Evolutionary conservation across 2,113 vertebrate genomes (phyloP).

Genomic region (Pomatostomus ruficeps): DNA sequence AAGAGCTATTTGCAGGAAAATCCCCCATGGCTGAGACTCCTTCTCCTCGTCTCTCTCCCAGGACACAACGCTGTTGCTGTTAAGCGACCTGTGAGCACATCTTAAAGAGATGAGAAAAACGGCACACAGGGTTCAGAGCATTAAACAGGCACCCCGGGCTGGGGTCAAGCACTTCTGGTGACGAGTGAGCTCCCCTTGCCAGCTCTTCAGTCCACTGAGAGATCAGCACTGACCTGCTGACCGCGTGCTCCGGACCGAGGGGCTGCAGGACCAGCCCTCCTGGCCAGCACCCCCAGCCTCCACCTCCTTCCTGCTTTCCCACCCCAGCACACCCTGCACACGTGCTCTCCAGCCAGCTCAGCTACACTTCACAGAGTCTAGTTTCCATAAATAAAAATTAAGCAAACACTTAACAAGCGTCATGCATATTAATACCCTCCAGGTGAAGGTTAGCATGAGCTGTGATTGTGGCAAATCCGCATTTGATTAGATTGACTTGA

Average conservation of each 20-base stretch:
- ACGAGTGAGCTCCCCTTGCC: background rate
- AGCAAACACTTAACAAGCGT: conserved; percentile 54
- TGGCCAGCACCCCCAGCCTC: background rate
- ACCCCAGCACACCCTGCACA: background rate
- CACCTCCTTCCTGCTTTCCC: background rate
- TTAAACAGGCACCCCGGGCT: conserved; percentile 44
- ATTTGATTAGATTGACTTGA: conserved; percentile 58
- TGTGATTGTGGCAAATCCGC: conserved; percentile 49
- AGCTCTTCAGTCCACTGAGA: background rate
- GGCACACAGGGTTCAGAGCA: conserved; percentile 2
- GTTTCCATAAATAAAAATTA: conserved; percentile 71
- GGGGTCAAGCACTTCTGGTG: conserved; percentile 25
- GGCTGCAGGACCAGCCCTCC: background rate
- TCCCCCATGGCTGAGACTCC: background rate
- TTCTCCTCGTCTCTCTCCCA: background rate
- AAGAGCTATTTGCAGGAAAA: conserved; percentile 9
- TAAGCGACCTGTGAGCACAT: background rate
- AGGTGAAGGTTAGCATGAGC: conserved; percentile 66
- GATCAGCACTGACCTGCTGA: background rate
- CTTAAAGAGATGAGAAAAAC: background rate
- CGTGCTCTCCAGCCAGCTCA: background rate
- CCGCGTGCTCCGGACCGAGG: rapidly evolving
- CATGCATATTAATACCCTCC: conserved; percentile 69
- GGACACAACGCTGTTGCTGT: background rate
- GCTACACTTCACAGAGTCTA: background rate